These are phyloP conservation scores for Pungitius pungitius DNA, from an alignment of 2,113 vertebrate genomes.

Conservation along the genomic window DNA sequence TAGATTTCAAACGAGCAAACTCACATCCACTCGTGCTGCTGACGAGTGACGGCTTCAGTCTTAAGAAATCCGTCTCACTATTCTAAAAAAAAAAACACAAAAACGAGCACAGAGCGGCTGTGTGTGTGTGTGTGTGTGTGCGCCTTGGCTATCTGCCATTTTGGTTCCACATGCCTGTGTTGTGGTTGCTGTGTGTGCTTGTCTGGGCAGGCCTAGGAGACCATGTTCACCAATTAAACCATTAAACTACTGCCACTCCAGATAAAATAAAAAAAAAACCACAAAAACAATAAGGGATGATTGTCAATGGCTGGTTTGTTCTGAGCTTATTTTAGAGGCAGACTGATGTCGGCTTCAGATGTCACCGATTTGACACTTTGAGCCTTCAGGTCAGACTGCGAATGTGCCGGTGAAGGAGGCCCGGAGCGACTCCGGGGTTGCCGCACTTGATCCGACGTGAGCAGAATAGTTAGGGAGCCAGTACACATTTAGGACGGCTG, in stretches of 20 bases:
- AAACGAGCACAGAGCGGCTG: slow-evolving; percentile 33
- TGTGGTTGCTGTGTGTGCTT: slow-evolving; percentile 74
- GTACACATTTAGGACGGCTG: slow-evolving; percentile 37
- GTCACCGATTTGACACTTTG: slow-evolving; percentile 34
- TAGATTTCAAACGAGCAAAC: slow-evolving; percentile 4
- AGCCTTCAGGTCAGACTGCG: slow-evolving; percentile 38
- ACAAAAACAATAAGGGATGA: slow-evolving; percentile 7
- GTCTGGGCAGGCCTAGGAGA: slow-evolving; percentile 56
- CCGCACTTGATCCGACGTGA: slow-evolving; percentile 45
- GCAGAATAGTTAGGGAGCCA: slow-evolving; percentile 46
- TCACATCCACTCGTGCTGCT: slow-evolving; percentile 19
- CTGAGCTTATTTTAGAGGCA: slow-evolving; percentile 20
- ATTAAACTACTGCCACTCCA: slow-evolving; percentile 23
- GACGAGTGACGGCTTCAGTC: slow-evolving; percentile 14
- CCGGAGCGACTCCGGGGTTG: slow-evolving; percentile 59
- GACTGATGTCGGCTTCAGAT: slow-evolving; percentile 29
- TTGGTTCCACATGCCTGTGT: slow-evolving; percentile 48
- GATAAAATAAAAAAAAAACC: background rate
- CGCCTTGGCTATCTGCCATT: slow-evolving; percentile 55
- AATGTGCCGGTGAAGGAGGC: slow-evolving; percentile 27
- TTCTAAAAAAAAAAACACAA: slow-evolving; percentile 41
- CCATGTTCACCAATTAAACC: slow-evolving; percentile 2
- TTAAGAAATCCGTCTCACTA: slow-evolving; percentile 29
- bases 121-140: slow-evolving; percentile 57
- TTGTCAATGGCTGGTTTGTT: slow-evolving; percentile 16